Conservation (phyloP, 1,140 invertebrate genomes). For the Drosophila gunungcola region DNA sequence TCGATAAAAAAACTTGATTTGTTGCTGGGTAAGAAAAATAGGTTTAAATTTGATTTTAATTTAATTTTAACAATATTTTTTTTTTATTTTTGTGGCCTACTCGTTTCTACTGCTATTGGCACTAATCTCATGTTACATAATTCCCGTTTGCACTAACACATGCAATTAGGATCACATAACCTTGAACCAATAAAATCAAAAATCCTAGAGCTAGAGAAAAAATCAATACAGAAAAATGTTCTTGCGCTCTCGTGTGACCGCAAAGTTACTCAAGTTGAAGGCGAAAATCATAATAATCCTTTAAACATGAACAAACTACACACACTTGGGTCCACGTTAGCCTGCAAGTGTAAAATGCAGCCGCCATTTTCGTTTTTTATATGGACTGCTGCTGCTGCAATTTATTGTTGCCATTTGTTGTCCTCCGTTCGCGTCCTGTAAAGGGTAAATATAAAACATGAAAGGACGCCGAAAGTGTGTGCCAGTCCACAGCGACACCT, state of each 20-base stretch:
- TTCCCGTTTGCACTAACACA: no score
- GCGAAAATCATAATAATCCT: slow-evolving; percentile 62
- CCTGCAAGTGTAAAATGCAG: neutral
- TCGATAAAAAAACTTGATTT: no score
- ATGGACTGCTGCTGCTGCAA: slow-evolving; percentile 1
- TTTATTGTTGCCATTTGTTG: slow-evolving; percentile 37
- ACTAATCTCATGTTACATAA: neutral
- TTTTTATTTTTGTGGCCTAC: no score
- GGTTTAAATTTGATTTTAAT: no score
- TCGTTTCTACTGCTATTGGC: neutral
- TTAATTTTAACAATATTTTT: neutral
- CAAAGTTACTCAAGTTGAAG: slow-evolving; percentile 46
- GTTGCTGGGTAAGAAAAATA: no score
- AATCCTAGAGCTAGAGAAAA: slow-evolving; percentile 11
- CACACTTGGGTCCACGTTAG: neutral
- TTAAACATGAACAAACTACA: slow-evolving; percentile 6
- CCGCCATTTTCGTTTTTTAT: neutral
- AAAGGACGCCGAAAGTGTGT: slow-evolving; percentile 42
- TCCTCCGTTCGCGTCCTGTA: slow-evolving; percentile 12
- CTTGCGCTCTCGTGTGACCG: slow-evolving; percentile 20
- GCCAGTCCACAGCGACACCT: slow-evolving; percentile 37
- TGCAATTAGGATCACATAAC: neutral
- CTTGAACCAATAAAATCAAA: neutral
- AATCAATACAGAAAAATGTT: slow-evolving; percentile 41
- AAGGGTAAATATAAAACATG: slow-evolving; percentile 51